A percentile compares a stretch with the other conserved stretches of the same genome.
Evolutionary conservation across 2,797 vertebrate species (phyloP).

Genomic region (Steatocranus sp.): DNA sequence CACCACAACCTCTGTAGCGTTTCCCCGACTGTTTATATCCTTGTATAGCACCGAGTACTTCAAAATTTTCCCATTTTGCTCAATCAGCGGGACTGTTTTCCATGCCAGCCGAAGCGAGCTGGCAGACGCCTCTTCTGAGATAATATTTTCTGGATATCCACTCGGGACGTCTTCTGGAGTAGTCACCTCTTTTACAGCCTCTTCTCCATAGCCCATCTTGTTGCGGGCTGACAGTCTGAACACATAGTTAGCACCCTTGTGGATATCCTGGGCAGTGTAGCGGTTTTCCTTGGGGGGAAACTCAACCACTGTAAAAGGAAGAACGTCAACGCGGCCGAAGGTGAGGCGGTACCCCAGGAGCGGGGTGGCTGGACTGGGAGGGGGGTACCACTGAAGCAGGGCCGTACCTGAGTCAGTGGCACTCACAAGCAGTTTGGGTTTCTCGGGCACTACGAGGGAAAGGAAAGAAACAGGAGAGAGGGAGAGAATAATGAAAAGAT

Average conservation of each 20-base stretch:
- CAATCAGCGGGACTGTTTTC: constrained; percentile 86
- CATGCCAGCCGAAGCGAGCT: constrained; percentile 81
- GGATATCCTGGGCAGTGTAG: constrained; percentile 87
- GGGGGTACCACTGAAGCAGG: constrained; percentile 89
- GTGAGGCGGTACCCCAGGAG: constrained; percentile 90
- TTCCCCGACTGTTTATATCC: constrained; percentile 88
- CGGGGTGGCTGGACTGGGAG: constrained; percentile 84
- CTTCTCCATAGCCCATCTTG: constrained; percentile 94
- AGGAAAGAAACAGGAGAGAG: constrained; percentile 37
- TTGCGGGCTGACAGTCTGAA: constrained; percentile 91
- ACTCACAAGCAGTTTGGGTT: constrained; percentile 85
- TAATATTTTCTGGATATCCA: constrained; percentile 87
- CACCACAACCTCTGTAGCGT: constrained; percentile 84
- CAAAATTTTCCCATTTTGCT: constrained; percentile 85
- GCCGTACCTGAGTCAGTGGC: constrained; percentile 85
- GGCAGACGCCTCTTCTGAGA: constrained; percentile 79
- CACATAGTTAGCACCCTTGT: constrained; percentile 88
- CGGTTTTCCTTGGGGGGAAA: constrained; percentile 87
- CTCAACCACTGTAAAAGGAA: constrained; percentile 83
- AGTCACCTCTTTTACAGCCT: constrained; percentile 85
- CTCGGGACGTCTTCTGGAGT: constrained; percentile 84
- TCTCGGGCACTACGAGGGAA: constrained; percentile 83
- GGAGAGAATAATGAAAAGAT: constrained; percentile 13
- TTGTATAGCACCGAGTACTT: constrained; percentile 89
- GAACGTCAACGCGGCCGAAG: constrained; percentile 85